A percentile compares a stretch with the other conserved stretches of the same genome.
phyloP scores from a whole-genome alignment of 2,113 vertebrate species.

The Camelus bactrianus region DNA sequence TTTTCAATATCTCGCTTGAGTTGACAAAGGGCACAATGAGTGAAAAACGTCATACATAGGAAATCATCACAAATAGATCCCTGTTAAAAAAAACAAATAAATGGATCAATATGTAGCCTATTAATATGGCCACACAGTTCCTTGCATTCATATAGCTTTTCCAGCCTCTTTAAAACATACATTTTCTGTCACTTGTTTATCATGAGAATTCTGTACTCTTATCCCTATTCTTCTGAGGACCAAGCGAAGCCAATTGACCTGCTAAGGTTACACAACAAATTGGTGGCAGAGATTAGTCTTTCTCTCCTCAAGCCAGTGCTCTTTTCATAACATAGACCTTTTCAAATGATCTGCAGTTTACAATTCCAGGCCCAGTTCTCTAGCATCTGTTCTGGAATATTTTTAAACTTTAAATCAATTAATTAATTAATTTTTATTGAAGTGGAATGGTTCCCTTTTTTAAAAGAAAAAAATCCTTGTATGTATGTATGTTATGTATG shows the following conservation, averaged over 20 bases:
- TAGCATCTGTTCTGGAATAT: neutral
- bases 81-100: constrained; percentile 35
- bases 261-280: neutral
- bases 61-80: constrained; percentile 51
- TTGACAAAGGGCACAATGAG: constrained; percentile 10
- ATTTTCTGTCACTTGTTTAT: neutral
- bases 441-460: neutral
- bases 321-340: neutral
- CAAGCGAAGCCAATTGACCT: neutral
- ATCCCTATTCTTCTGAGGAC: neutral
- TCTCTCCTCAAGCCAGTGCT: neutral
- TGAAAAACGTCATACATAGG: neutral
- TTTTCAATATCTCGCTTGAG: constrained; percentile 64
- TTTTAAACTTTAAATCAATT: too few relatives aligned
- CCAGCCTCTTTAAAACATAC: neutral
- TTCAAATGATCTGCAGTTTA: neutral
- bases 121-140: neutral
- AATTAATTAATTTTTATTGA: too few relatives aligned
- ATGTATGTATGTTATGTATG: too few relatives aligned
- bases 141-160: neutral
- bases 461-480: neutral
- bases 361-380: neutral
- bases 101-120: neutral
- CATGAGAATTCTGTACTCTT: neutral
- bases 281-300: neutral